A percentile compares a stretch with the other conserved stretches of the same genome.
phyloP scores from a whole-genome alignment of 1,140 invertebrate genomes.

The Drosophila asahinai region DNA sequence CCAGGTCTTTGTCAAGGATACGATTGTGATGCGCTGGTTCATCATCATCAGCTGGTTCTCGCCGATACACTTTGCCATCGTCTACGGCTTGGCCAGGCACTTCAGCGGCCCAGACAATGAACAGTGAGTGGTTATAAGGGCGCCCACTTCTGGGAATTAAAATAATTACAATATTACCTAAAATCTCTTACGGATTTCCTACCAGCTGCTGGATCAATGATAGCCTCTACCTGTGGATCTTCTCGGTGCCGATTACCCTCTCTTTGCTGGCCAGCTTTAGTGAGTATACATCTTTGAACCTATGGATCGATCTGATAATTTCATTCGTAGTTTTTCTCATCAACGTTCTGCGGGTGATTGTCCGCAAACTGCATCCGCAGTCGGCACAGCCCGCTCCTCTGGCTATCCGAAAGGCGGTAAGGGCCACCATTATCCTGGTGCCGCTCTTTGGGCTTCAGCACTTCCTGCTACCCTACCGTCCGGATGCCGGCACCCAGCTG shows the following conservation, averaged over 20 bases:
- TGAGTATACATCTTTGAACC: constrained; percentile 54
- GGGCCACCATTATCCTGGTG: constrained; percentile 92
- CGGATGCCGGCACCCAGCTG: constrained; percentile 87
- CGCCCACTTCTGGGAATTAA: not conserved
- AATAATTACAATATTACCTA: too few relatives aligned
- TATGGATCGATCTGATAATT: not conserved
- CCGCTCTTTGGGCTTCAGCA: constrained; percentile 92
- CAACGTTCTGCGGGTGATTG: constrained; percentile 93
- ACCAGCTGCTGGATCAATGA: constrained; percentile 93
- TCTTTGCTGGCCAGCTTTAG: constrained; percentile 88
- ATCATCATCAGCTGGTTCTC: constrained; percentile 92
- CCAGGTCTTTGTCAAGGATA: constrained; percentile 87
- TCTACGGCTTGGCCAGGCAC: constrained; percentile 88
- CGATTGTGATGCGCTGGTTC: constrained; percentile 90
- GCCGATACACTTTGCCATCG: constrained; percentile 87
- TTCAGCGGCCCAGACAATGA: constrained; percentile 86
- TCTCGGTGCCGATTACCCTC: constrained; percentile 90
- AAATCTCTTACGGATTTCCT: too few relatives aligned
- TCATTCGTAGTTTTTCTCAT: constrained; percentile 90
- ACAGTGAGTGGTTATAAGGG: constrained; percentile 86
- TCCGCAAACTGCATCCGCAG: constrained; percentile 91
- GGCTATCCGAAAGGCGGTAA: constrained; percentile 86
- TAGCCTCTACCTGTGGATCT: constrained; percentile 89
- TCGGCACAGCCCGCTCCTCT: constrained; percentile 86
- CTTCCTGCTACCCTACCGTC: constrained; percentile 92